A percentile compares a stretch with the other conserved stretches of the same genome.
These are phyloP conservation scores for Neelides folsomi DNA, from an alignment of 2,888 invertebrate genomes.

Conservation along the genomic window DNA sequence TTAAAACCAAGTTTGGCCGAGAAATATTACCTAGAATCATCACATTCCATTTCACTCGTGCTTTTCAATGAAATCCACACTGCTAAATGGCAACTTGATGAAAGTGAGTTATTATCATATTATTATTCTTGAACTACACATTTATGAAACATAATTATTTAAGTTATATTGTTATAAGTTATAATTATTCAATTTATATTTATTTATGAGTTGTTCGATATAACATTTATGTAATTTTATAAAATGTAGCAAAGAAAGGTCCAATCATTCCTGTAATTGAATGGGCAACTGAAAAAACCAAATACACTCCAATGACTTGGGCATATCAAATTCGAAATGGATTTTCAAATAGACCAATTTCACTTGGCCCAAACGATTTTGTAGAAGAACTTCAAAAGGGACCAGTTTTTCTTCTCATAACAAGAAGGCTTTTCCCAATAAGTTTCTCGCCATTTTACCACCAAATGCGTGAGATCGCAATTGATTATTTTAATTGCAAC, in stretches of 20 bases:
- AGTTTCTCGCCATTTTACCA: slow-evolving; percentile 31
- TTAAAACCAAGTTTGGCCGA: slow-evolving; percentile 22
- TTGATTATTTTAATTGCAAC: slow-evolving; percentile 32
- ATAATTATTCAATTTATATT: too few relatives aligned
- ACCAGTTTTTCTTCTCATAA: slow-evolving; percentile 26
- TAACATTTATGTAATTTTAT: not conserved
- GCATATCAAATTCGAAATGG: slow-evolving; percentile 30
- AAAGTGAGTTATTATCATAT: slow-evolving; percentile 6
- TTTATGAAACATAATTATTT: not conserved
- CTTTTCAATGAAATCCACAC: slow-evolving; percentile 33
- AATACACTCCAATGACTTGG: slow-evolving; percentile 28
- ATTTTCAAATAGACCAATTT: slow-evolving; percentile 30
- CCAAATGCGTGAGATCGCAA: slow-evolving; percentile 30
- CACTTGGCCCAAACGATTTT: slow-evolving; percentile 26
- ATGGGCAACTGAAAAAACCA: slow-evolving; percentile 30
- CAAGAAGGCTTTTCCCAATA: slow-evolving; percentile 28
- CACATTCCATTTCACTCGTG: slow-evolving; percentile 31
- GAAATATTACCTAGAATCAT: slow-evolving; percentile 27
- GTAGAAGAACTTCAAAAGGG: slow-evolving; percentile 22
- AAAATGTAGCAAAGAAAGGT: slow-evolving; percentile 17
- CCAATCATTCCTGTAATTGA: slow-evolving; percentile 30
- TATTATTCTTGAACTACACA: not conserved
- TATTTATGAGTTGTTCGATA: too few relatives aligned
- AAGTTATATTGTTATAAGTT: too few relatives aligned
- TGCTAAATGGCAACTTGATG: slow-evolving; percentile 26